These are phyloP conservation scores for Seriola aureovittata DNA, from an alignment of 2,113 vertebrate species.

Conservation along the genomic window DNA sequence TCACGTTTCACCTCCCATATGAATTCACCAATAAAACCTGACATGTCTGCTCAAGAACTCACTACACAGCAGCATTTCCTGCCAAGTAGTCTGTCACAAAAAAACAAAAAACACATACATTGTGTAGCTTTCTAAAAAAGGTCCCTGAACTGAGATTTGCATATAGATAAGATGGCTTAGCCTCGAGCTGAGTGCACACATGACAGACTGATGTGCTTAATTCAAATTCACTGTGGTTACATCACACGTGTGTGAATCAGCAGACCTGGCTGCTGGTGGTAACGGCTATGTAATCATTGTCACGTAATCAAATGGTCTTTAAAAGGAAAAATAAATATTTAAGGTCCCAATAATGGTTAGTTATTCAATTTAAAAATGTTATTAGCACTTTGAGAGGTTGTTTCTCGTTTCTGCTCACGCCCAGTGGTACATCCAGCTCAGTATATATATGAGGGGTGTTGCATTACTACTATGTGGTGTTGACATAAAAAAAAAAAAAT, in stretches of 20 bases:
- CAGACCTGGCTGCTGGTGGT: constrained; percentile 10
- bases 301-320: background rate
- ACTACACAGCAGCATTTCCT: background rate
- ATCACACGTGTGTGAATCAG: constrained; percentile 35
- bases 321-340: background rate
- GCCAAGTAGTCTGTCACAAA: constrained; percentile 4
- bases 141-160: constrained; percentile 41
- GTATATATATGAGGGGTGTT: background rate
- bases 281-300: background rate
- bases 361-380: constrained; percentile 1
- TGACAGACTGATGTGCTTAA: constrained; percentile 27
- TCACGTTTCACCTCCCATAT: background rate
- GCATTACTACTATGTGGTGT: background rate
- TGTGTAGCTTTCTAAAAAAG: constrained; percentile 9
- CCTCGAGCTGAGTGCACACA: constrained; percentile 5
- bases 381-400: background rate
- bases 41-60: background rate
- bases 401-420: background rate
- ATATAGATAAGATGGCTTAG: constrained; percentile 44
- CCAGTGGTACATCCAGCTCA: background rate
- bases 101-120: constrained; percentile 31
- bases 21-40: background rate
- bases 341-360: background rate
- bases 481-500: no score
- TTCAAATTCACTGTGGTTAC: constrained; percentile 41